Conservation (phyloP, 2,797 vertebrate species). For the Zenarchopterus dispar region DNA sequence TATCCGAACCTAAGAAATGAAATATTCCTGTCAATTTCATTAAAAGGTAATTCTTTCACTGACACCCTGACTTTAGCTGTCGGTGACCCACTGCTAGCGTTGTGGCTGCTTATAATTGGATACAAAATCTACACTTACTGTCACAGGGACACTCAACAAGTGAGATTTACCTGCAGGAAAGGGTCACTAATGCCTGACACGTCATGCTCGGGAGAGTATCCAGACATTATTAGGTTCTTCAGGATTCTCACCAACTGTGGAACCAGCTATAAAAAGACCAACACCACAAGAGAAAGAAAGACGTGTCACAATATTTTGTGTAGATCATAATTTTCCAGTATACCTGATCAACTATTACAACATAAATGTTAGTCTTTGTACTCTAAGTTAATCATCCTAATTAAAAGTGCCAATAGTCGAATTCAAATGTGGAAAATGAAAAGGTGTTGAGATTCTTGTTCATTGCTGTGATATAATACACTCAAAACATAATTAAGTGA, state of each 20-base stretch:
- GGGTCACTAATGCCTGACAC: slow-evolving; percentile 99
- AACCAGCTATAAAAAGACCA: slow-evolving; percentile 87
- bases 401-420: slow-evolving; percentile 10
- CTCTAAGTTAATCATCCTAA: not conserved
- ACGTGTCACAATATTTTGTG: slow-evolving; percentile 49
- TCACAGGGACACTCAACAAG: not conserved
- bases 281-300: slow-evolving; percentile 45
- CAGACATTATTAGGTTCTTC: slow-evolving; percentile 99
- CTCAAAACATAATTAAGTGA: slow-evolving; percentile 4
- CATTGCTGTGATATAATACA: slow-evolving; percentile 6
- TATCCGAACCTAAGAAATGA: slow-evolving; percentile 90
- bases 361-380: not conserved
- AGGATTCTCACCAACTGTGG: slow-evolving; percentile 99
- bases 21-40: not conserved
- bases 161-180: slow-evolving; percentile 92
- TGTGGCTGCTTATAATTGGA: not conserved
- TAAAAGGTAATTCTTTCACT: not conserved
- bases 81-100: not conserved
- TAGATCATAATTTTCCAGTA: slow-evolving; percentile 13
- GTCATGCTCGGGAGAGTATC: slow-evolving; percentile 99
- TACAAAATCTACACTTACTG: not conserved
- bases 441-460: slow-evolving; percentile 12
- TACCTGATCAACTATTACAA: slow-evolving; percentile 5
- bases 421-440: slow-evolving; percentile 21
- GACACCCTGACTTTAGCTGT: not conserved